These are phyloP conservation scores for Andrena trimmerana DNA, from an alignment of 2,888 invertebrate species.

Conservation along the genomic window DNA sequence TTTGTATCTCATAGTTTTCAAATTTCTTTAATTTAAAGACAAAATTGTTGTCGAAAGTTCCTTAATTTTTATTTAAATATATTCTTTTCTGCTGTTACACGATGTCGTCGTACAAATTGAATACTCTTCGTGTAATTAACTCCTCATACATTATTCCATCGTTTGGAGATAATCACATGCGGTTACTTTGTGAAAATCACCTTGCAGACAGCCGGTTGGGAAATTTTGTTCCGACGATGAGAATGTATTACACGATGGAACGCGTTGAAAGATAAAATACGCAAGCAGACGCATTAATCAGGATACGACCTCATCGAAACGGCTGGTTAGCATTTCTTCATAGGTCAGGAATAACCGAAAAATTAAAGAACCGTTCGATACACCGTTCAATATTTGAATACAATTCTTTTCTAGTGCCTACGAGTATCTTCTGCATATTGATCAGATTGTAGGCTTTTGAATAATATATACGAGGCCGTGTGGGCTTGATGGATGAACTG, in stretches of 20 bases:
- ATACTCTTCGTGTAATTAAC: background rate
- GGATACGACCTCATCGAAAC: background rate
- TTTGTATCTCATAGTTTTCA: too few relatives aligned
- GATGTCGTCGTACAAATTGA: background rate
- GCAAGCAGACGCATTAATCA: background rate
- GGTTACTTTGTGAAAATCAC: background rate
- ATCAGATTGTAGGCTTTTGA: constrained; percentile 30
- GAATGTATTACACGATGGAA: background rate
- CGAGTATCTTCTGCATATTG: constrained; percentile 46
- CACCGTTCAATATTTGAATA: constrained; percentile 39
- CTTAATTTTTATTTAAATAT: too few relatives aligned
- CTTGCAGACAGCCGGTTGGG: background rate
- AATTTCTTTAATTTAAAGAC: too few relatives aligned
- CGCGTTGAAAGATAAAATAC: background rate
- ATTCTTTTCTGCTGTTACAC: too few relatives aligned
- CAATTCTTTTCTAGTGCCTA: constrained; percentile 35
- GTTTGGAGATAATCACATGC: background rate
- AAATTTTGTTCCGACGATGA: background rate
- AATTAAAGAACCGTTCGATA: background rate
- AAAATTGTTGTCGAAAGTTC: background rate
- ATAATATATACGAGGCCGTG: constrained; percentile 44
- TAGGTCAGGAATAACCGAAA: background rate
- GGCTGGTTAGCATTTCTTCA: background rate
- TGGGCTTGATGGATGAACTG: constrained; percentile 53
- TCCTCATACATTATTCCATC: background rate